Base-by-base conservation (phyloP, 2,797 vertebrate species). In the Gouania willdenowi region DNA sequence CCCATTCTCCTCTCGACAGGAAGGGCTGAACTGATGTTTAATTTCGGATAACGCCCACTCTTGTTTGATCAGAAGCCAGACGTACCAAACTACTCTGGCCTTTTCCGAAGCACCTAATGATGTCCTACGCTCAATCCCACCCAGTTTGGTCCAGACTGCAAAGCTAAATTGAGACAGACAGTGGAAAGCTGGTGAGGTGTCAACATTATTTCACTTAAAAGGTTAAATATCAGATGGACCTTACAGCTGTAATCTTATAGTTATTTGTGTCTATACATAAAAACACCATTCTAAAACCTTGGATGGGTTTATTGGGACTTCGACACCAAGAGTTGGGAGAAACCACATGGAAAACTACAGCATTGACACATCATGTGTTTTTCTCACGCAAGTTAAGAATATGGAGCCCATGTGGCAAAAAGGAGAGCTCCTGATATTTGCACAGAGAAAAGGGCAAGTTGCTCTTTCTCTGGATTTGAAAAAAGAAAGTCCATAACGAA, bases 11-110 rank as follows among this genome's bases (percentile, higher is more conserved):
- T 46, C 38, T 41, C 70, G 82, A 88, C 81, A 87, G 83, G 85
- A 87, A 88, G 84, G 83, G 85, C 75, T 87, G 77, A 69, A 71
- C 74, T 70, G 82, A 75, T 73, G 65, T 82, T 82, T 63, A 83
- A 72, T 60, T 80, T 64, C 81, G 79, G 85, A 77, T 80, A 77
- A 87, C 71, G 82, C 68, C 63, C 55, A 72, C 78, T 85, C 83
- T 81, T 75, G 85, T 71, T 62, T 65, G 58, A 72, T 60, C 71
- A 48, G 23, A 24, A 2, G 69, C 71, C 78, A 77, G 71, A 67
- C 28, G 52, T 10, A 54, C 56, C 68, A 79, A 75, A 79, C 65
- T 54, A 51, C 48, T 48, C 47, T 57, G 66, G 75, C 55, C 65
- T 71, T 67, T 69, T 71, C 61, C 67, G n/a, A 67, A 23, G 28